phyloP scores from a whole-genome alignment of 2,797 vertebrate genomes.

The Selene dorsalis region DNA sequence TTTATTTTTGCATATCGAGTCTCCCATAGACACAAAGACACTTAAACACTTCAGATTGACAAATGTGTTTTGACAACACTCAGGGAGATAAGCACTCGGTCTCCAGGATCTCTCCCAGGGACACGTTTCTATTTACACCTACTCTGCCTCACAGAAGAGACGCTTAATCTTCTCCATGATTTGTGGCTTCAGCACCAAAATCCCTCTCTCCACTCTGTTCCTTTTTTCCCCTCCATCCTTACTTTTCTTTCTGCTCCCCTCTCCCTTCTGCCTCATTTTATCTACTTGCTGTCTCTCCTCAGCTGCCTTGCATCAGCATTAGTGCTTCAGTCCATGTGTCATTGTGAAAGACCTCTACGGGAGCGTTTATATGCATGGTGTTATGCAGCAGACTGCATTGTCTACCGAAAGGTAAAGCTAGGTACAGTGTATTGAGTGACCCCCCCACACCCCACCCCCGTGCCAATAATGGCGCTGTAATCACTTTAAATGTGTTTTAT shows the following conservation, averaged over 20 bases:
- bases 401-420: constrained; percentile 36
- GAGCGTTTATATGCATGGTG: constrained; percentile 20
- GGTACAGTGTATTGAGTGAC: constrained; percentile 44
- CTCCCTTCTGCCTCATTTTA: constrained; percentile 15
- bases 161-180: constrained; percentile 73
- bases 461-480: constrained; percentile 79
- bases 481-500: constrained; percentile 85
- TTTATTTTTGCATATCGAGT: constrained; percentile 60
- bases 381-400: constrained; percentile 38
- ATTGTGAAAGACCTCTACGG: constrained; percentile 50
- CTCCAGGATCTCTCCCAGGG: constrained; percentile 72
- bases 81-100: constrained; percentile 73
- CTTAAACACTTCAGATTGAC: constrained; percentile 68
- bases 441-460: no score
- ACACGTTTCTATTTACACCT: constrained; percentile 81
- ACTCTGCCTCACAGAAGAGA: constrained; percentile 60
- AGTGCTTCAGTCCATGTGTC: constrained; percentile 27
- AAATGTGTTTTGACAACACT: constrained; percentile 79
- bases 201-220: constrained; percentile 47
- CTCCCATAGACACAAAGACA: constrained; percentile 56
- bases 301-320: constrained; percentile 35
- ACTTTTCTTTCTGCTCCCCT: constrained; percentile 39
- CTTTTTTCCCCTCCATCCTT: constrained; percentile 32
- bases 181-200: constrained; percentile 68
- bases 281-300: constrained; percentile 28